These are phyloP conservation scores for Orientallactaga bullata DNA, from an alignment of 2,113 vertebrate genomes.

Conservation along the genomic window DNA sequence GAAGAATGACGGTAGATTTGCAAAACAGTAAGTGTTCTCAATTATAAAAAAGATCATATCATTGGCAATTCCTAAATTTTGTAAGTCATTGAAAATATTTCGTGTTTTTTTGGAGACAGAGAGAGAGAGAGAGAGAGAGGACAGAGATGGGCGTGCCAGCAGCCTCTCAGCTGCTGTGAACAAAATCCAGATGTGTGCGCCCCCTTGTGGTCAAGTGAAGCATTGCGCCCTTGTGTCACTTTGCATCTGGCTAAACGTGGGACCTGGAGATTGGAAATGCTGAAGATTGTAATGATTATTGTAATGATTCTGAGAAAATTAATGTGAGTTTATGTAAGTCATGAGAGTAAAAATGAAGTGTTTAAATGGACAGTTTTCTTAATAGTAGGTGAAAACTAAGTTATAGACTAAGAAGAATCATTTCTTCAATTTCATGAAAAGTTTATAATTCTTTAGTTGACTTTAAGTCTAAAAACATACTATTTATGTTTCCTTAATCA, in stretches of 20 bases:
- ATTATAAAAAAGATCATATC: neutral
- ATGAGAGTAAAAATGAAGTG: neutral
- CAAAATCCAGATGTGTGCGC: no score
- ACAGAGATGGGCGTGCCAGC: no score
- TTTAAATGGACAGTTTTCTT: neutral
- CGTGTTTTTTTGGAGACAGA: no score
- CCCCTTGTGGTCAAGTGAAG: no score
- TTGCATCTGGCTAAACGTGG: no score
- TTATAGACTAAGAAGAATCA: neutral
- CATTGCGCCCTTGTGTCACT: no score
- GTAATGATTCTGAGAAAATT: constrained; percentile 5
- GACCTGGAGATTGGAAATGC: no score
- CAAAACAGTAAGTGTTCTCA: constrained; percentile 4
- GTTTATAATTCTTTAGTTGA: neutral
- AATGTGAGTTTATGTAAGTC: neutral
- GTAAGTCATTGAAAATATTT: neutral
- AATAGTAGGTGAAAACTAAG: neutral
- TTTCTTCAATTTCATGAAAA: neutral
- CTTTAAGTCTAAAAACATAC: neutral
- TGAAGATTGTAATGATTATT: no score
- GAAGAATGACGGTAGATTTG: neutral
- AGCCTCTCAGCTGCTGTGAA: no score
- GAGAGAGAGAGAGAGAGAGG: no score
- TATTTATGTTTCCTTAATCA: neutral
- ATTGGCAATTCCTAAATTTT: neutral